Evolutionary conservation across 2,888 invertebrate species (phyloP), one percentile per base, ranked within the genome.

Genomic region (Lottia scabra): DNA sequence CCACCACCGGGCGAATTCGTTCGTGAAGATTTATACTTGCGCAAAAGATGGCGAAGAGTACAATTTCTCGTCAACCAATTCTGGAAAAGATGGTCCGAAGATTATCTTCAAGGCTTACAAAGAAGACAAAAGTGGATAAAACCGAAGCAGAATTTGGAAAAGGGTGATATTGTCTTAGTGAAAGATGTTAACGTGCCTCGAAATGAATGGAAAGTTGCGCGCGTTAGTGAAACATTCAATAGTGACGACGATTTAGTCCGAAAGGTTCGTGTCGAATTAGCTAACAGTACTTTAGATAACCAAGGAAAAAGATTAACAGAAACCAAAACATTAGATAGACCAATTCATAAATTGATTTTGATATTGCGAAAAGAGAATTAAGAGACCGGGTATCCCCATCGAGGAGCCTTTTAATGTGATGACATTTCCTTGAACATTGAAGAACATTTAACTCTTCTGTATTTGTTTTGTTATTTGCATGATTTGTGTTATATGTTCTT

Each of bases 71-170:
- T n/a, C 8, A 56, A 56, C 4, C 15, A 56, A n/a, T 68, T 72
- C 44, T 72, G 68, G 68, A 43, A 63, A 12, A 26, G 46, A 16
- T 74, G 71, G 74, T 19, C 15, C 2, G 43, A 43, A 56, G 68
- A 68, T 13, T 74, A 65, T 46, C n/a, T 71, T 15, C 65, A 63
- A 3, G 15, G 44, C 12, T 65, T 74, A 26, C 74, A 71, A 27
- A 19, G 16, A 15, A 13, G 74, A 23, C 68, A 63, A 26, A 74
- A 74, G 27, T 71, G 71, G 71, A 15, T 43, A 6, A 1, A 56
- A 3, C n/a, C 30, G 56, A 19, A 19, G 15, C 13, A 19, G 27
- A 68, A 63, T 27, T 23, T 68, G 2, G 44, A 12, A 13, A 27
- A 62, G 8, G 64, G 62, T 4, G 73, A 74, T 64, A 23, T 74